Evolutionary conservation across 1,140 invertebrate genomes (phyloP), one percentile per base, ranked within the genome.

Genomic region (Bombus haemorrhoidalis): DNA sequence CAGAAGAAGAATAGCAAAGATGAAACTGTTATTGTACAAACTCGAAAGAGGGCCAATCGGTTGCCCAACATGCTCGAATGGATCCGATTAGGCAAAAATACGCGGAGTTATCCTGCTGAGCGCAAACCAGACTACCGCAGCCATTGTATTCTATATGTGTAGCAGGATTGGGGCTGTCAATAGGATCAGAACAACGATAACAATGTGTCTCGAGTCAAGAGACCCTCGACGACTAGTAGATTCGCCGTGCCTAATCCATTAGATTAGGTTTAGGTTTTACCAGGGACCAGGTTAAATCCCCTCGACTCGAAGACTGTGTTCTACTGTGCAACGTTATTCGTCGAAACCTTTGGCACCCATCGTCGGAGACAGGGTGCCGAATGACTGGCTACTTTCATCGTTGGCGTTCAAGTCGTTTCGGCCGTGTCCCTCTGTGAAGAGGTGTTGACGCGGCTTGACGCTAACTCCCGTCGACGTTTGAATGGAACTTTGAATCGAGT

Each of bases 41-140:
- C 39, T 39, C 53, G 34, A 41, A 80, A 85, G 47, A 71, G 32
- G 66, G 86, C 88, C 86, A 87, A 83, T 90, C 91, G 92, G 92
- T 93, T 93, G 77, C 86, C 85, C 87, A 93, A 92, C 82, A 73
- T 86, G 69, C 76, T 89, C 83, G 74, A 89, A 91, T 88, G 90
- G 84, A 93, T 94, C 92, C 91, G 92, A 93, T 94, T 94, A 93
- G 89, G 66, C 69, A 80, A 86, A 92, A 93, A 93, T 92, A 89
- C 88, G 86, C 57, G 80, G 79, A 68, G 76, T 88, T 83, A 53
- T 85, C 72, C 88, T 41, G 85, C 77, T 85, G 89, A 57, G 83
- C 32, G 83, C 77, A 82, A 86, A 88, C 79, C 83, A 76, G 83
- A 39, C 75, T 57, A 71, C 59, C 53, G 64, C 41, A n/a, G 66